Evolutionary conservation across 1,140 invertebrate species (phyloP).

Genomic region (Adelges cooleyi): DNA sequence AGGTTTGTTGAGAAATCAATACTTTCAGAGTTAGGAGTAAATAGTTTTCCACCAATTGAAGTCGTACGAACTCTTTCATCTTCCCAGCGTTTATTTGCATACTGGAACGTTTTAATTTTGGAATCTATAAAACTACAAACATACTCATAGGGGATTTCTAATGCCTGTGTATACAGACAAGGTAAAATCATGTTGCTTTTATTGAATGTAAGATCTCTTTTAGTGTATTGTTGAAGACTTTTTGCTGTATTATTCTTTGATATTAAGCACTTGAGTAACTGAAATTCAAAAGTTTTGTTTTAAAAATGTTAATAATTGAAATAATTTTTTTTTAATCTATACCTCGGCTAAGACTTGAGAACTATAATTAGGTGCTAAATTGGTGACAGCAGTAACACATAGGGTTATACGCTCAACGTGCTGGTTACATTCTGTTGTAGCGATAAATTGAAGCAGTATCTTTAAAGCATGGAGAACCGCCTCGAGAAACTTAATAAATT

Average conservation of each 20-base stretch:
- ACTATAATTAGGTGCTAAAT: conserved; percentile 12
- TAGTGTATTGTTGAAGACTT: background rate
- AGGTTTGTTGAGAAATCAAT: conserved; percentile 31
- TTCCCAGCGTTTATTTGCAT: conserved; percentile 9
- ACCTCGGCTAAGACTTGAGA: conserved; percentile 10
- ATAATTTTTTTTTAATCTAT: background rate
- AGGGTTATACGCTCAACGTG: conserved; percentile 2
- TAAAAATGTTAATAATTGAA: background rate
- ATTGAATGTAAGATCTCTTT: background rate
- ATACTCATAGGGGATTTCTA: conserved; percentile 20
- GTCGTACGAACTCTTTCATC: conserved; percentile 18
- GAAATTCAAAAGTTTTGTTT: background rate
- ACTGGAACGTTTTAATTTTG: conserved; percentile 32
- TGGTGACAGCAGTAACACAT: background rate
- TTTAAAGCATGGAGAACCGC: conserved; percentile 37
- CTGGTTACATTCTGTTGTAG: conserved; percentile 30
- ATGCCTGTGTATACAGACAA: conserved; percentile 12
- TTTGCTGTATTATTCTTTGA: background rate
- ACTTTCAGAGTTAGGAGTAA: conserved; percentile 20
- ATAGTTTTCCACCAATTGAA: conserved; percentile 6
- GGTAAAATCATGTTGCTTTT: background rate
- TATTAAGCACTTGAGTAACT: conserved; percentile 13
- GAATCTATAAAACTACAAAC: conserved; percentile 24
- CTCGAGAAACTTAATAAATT: conserved; percentile 37
- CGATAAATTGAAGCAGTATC: conserved; percentile 18